Conservation (phyloP, 1,140 invertebrate species). For the Reticulitermes speratus region DNA sequence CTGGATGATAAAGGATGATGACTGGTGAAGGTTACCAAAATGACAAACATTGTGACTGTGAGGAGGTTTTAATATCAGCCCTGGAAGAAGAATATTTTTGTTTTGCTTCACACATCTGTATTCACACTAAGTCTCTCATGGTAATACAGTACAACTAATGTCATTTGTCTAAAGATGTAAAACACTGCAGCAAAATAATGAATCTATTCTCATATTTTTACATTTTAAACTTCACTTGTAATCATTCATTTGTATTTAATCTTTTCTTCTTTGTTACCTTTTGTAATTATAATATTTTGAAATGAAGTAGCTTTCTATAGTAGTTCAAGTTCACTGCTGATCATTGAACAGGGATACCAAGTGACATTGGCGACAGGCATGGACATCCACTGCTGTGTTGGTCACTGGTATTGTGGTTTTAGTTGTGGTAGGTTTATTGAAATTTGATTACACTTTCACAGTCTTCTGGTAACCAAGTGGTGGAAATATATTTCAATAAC, state of each 20-base stretch:
- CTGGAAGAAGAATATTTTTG: background rate
- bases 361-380: background rate
- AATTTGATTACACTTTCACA: too few species aligned
- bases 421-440: too few species aligned
- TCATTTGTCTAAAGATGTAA: conserved; percentile 1
- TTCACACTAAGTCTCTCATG: conserved; percentile 16
- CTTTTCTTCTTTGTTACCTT: background rate
- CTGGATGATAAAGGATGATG: too few species aligned
- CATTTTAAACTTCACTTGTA: background rate
- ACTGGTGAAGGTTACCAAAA: too few species aligned
- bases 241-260: background rate
- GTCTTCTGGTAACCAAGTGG: too few species aligned
- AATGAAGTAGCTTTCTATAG: background rate
- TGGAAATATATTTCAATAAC: too few species aligned
- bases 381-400: too few species aligned
- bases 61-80: background rate
- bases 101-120: background rate
- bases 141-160: background rate
- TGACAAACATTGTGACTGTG: background rate
- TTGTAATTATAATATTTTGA: background rate
- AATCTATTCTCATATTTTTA: background rate
- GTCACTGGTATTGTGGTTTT: too few species aligned
- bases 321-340: background rate
- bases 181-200: background rate
- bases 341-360: background rate